Base-by-base conservation (phyloP, 2,888 invertebrate genomes). In the Campopleginae sp. region DNA sequence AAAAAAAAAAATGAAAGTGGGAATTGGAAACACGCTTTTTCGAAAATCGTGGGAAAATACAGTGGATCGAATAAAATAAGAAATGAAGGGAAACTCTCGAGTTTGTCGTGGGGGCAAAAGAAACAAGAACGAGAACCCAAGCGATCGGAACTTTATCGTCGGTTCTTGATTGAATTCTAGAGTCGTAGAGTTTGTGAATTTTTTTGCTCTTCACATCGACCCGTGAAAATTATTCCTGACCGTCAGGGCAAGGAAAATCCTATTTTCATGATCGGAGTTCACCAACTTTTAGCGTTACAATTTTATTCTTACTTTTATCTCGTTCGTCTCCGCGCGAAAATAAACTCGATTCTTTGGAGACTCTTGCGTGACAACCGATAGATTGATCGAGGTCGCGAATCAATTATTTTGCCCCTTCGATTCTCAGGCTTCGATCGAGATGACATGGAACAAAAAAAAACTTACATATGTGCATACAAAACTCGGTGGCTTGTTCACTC, bases 351-450 rank as follows among this genome's bases (percentile, higher is more conserved):
- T 65, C 72, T 72, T 72, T 31, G 51, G 51, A 66, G 65, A 85
- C 51, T 65, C 72, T 44, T 23, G 27, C 19, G 51, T 33, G 84
- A 58, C 82, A 82, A 70, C 61, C 78, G 58, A 76, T 71, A 71
- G 75, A 85, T 85, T 61, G 79, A 82, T 85, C 76, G 71, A 48
- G 71, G 75, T 76, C 68, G 74, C 68, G 80, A 61, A 79, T 85
- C 86, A 80, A 86, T 86, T 81, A 58, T 72, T 33, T 68, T 63
- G 79, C 54, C 80, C 63, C 72, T 51, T 48, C 72, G 75, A 85
- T 86, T 85, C 23, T 70, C 61, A 33, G 71, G 71, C 31, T 48
- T 71, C 44, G 44, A 58, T 82, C 80, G 65, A 75, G 65, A 70
- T 17, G 76, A 82, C 70, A 71, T 77, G 19, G n/a, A 71, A 27